Percentiles rank a stretch among this genome's conserved stretches.
Conservation (phyloP, 1,140 invertebrate species). For the Holotrichia oblita region DNA sequence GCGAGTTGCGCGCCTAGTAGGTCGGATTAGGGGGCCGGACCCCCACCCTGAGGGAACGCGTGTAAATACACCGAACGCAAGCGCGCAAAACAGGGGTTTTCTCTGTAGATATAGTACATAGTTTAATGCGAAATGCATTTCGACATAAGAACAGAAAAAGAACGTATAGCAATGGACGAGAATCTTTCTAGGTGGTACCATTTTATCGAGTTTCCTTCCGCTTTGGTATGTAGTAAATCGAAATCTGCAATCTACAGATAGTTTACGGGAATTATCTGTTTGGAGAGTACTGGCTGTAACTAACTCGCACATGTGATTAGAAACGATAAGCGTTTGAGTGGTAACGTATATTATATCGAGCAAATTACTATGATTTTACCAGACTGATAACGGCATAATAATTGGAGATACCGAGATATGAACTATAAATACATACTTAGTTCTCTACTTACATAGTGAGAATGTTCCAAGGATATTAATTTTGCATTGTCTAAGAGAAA, state of each 20-base stretch:
- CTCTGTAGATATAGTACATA: neutral
- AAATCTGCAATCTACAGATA: neutral
- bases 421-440: no score
- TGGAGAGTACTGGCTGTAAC: neutral
- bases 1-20: constrained; percentile 23
- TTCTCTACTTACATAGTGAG: no score
- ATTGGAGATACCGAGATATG: no score
- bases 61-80: constrained; percentile 33
- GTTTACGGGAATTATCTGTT: neutral
- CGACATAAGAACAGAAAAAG: neutral
- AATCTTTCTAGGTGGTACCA: neutral
- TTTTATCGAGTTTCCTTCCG: neutral
- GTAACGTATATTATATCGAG: neutral
- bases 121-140: constrained; percentile 13
- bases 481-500: no score
- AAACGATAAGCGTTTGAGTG: constrained; percentile 4
- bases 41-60: constrained; percentile 40
- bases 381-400: neutral
- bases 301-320: neutral
- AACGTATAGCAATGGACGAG: neutral
- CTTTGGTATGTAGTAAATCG: neutral
- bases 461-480: no score
- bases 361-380: neutral
- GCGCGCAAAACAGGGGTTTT: constrained; percentile 29
- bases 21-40: constrained; percentile 34